Base-by-base conservation (phyloP, 1,140 invertebrate species). In the Lysiphlebus fabarum region DNA sequence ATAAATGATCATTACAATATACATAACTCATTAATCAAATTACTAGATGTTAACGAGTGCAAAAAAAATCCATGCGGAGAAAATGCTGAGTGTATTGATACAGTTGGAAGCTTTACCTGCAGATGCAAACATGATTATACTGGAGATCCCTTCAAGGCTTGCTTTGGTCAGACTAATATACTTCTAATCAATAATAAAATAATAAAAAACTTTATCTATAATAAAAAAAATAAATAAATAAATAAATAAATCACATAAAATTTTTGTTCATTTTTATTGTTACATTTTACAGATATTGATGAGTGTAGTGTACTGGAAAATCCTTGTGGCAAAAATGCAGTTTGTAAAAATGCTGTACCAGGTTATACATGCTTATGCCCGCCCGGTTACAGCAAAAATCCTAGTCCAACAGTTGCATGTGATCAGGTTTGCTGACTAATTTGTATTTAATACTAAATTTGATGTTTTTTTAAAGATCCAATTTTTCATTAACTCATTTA, bases 341-440 rank as follows among this genome's bases (percentile, higher is more conserved):
- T 91, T 51, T 98, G 95, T 76, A 88, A 92, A 69, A 97, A 98
- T 71, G 79, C 86, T 0, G 80, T 83, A 6, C 94, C 94, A 3
- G 92, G 92, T 56, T 97, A 90, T 74, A 90, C 88, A 62, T 96
- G 93, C 69, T 70, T 90, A 34, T 96, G 93, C 70, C 91, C 91
- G 33, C 88, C 92, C 76, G 96, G 96, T 58, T 98, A 89, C 73
- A 85, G 84, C 70, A 90, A 87, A 0, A 89, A 90, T 73, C 89
- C 92, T 8, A 84, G 88, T 73, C 85, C 91, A 12, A 82, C 89
- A 79, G 86, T 94, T 60, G 90, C 89, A 69, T 93, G 92, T 72
- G 89, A 95, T 83, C 91, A 93, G 82, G 86, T 90, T 12, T 37
- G 47, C 17, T 6, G 40, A 61, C 2, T 26, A 0, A 26, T 26